Evolutionary conservation across 1,140 invertebrate species (phyloP).

Genomic region (Dreissena rostriformis): DNA sequence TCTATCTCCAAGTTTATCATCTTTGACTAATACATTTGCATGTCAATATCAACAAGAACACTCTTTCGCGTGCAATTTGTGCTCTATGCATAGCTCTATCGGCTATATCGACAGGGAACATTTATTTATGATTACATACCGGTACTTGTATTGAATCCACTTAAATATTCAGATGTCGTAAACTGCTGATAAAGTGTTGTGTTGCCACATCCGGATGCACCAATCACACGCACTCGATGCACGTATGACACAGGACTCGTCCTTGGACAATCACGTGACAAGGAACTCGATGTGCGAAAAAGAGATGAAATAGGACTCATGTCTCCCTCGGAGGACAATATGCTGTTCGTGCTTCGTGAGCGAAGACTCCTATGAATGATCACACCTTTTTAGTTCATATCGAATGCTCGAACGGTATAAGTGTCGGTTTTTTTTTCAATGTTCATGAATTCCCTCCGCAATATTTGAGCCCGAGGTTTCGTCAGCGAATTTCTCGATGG

Average conservation of each 20-base stretch:
- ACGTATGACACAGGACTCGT: conserved; percentile 12
- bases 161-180: conserved; percentile 97
- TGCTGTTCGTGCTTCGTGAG: conserved; percentile 84
- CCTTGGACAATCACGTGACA: conserved; percentile 15
- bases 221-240: background rate
- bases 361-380: conserved; percentile 94
- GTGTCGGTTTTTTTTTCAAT: conserved; percentile 84
- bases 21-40: too few species aligned
- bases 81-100: too few species aligned
- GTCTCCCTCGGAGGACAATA: conserved; percentile 84
- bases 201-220: conserved; percentile 84
- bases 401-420: conserved; percentile 93
- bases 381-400: conserved; percentile 91
- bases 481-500: conserved; percentile 65
- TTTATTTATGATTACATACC: conserved; percentile 65
- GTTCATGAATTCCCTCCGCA: conserved; percentile 59
- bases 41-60: too few species aligned
- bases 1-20: too few species aligned
- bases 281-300: background rate
- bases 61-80: too few species aligned
- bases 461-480: conserved; percentile 61
- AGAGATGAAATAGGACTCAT: background rate
- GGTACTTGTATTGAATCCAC: conserved; percentile 90
- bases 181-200: conserved; percentile 94
- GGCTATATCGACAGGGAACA: too few species aligned